phyloP scores from a whole-genome alignment of 2,113 vertebrate genomes.

The Sisor rabdophorus region DNA sequence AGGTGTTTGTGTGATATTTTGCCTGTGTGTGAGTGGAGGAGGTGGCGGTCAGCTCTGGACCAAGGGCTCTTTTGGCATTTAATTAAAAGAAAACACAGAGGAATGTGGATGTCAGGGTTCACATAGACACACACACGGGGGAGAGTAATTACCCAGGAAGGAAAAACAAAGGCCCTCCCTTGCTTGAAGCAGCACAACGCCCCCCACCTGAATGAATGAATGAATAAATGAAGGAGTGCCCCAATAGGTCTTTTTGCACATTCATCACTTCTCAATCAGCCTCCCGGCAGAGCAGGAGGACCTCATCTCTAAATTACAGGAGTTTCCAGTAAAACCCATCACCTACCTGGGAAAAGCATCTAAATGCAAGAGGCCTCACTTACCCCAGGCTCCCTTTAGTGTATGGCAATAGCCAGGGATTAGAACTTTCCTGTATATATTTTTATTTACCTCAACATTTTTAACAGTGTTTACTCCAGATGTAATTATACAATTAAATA shows the following conservation, averaged over 20 bases:
- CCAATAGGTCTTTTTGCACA: constrained; percentile 45
- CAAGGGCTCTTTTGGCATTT: constrained; percentile 26
- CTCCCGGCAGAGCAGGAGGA: constrained; percentile 21
- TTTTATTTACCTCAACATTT: no score
- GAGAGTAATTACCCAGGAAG: constrained; percentile 29
- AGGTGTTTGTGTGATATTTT: constrained; percentile 1
- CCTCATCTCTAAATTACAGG: constrained; percentile 22
- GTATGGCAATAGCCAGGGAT: neutral
- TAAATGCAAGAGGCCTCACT: constrained; percentile 38
- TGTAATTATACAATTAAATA: neutral
- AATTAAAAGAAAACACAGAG: constrained; percentile 50
- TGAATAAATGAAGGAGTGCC: constrained; percentile 16
- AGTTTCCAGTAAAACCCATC: constrained; percentile 15
- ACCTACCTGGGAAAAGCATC: neutral
- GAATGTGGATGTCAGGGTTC: constrained; percentile 23
- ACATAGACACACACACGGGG: neutral
- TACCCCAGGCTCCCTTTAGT: neutral
- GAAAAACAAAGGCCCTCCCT: constrained; percentile 46
- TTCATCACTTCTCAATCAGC: constrained; percentile 34
- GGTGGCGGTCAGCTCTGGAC: neutral
- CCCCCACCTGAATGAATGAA: constrained; percentile 24
- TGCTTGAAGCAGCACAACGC: constrained; percentile 29
- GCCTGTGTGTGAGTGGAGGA: constrained; percentile 20
- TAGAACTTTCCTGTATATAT: constrained; percentile 5
- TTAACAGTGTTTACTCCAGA: neutral